Percentiles rank a stretch among this genome's conserved stretches.
Evolutionary conservation across 1,140 invertebrate species (phyloP).

Genomic region (Rhopalosiphum maidis): DNA sequence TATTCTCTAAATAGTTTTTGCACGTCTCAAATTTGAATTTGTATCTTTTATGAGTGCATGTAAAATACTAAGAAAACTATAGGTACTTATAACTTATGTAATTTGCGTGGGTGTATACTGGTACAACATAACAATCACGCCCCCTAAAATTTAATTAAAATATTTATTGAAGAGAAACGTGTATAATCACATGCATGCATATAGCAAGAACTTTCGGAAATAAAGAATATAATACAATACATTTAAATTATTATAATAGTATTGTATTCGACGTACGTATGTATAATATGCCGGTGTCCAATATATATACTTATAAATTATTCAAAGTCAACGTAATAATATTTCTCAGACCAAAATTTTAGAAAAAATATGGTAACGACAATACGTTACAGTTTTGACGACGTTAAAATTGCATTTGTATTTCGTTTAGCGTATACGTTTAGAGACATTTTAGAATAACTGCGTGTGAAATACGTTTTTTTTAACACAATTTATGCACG

Average conservation of each 20-base stretch:
- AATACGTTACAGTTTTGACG: neutral
- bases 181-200: neutral
- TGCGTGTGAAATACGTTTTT: neutral
- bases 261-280: neutral
- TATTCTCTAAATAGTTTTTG: neutral
- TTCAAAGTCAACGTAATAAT: neutral
- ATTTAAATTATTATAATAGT: neutral
- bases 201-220: neutral
- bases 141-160: neutral
- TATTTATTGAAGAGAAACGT: neutral
- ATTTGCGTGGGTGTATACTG: neutral
- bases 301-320: neutral
- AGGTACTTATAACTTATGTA: neutral
- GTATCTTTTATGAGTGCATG: neutral
- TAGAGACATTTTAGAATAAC: neutral
- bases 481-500: neutral
- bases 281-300: neutral
- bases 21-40: neutral
- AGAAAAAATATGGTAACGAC: neutral
- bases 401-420: neutral
- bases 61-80: neutral
- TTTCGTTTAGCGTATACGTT: neutral
- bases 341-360: neutral
- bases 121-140: neutral
- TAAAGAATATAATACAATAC: neutral